Percentiles rank a stretch among this genome's conserved stretches.
phyloP scores from a whole-genome alignment of 2,113 vertebrate species.

The Podarcis cretensis region DNA sequence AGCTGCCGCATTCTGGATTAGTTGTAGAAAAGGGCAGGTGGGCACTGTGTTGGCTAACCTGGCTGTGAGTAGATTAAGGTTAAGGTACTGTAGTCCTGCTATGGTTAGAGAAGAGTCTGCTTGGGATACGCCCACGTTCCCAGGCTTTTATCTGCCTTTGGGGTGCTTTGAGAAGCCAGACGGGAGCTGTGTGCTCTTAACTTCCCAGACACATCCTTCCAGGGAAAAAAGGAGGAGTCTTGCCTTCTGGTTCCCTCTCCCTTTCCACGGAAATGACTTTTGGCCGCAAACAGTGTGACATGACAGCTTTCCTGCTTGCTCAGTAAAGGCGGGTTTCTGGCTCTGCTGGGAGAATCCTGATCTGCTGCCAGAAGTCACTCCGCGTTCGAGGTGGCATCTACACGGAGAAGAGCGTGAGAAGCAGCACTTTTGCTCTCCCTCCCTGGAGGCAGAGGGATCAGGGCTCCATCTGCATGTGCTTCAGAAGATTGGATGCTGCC shows the following conservation, averaged over 20 bases:
- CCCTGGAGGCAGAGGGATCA: too few relatives aligned
- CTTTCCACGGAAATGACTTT: not conserved
- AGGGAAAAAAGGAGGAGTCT: not conserved
- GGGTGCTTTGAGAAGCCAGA: not conserved
- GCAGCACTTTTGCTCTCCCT: not conserved
- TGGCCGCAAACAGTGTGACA: not conserved
- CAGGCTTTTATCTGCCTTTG: not conserved
- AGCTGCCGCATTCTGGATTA: too few relatives aligned
- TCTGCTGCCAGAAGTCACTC: not conserved
- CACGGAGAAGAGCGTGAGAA: not conserved
- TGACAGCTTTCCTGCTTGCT: slow-evolving; percentile 1
- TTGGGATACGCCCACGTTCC: not conserved
- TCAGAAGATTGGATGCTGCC: not conserved
- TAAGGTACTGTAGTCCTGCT: too few relatives aligned
- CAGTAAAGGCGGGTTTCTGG: not conserved
- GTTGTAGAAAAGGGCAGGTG: not conserved
- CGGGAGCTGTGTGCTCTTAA: not conserved
- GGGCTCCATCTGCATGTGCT: not conserved
- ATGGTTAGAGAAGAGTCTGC: not conserved
- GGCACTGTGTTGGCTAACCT: not conserved
- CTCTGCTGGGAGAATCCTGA: not conserved
- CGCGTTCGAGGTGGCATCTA: not conserved
- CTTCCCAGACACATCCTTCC: not conserved
- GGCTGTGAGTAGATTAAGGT: not conserved
- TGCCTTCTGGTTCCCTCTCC: not conserved